Evolutionary conservation across 1,140 invertebrate genomes (phyloP), one percentile per base, ranked within the genome.

Genomic region (Hylaeus anthracinus): DNA sequence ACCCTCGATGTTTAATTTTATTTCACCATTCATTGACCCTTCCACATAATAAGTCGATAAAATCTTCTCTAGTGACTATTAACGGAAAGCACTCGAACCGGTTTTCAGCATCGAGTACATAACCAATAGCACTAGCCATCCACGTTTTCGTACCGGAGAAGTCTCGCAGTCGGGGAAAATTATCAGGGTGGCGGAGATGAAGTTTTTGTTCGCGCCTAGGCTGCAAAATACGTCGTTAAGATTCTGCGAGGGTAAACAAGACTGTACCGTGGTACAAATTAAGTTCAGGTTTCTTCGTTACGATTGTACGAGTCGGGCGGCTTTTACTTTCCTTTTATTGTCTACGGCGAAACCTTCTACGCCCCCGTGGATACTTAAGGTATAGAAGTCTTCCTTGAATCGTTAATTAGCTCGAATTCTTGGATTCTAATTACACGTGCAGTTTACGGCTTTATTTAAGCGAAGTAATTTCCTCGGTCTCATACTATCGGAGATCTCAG

Each of bases 401-500:
- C 83, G 79, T 86, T 86, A 86, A 86, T 86, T 86, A 85, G 72
- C 81, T 79, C 48, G 83, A 79, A 85, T 84, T 85, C 80, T 73
- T 53, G 66, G 74, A 75, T 82, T 79, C 75, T 82, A 86, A 82
- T 86, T 85, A 82, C 72, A 72, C 79, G 75, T 67, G 39, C 61
- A 85, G 80, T 82, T 82, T 82, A 85, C 79, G 63, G 51, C 85
- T 86, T 86, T 85, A 86, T 86, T 86, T 86, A 79, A 86, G 53
- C 71, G 15, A 37, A 48, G 56, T 65, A 41, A 61, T 65, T 65
- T 48, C 1, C 75, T 15, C 39, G 53, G 43, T 37, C 39, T 43
- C 5, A 61, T 65, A 73, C 39, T 48, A 72, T 51, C 67, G 5
- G 61, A 4, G n/a, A 15, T 14, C 61, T 56, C 12, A 39, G 51